Evolutionary conservation across 1,140 invertebrate genomes (phyloP).

Genomic region (Venustaconcha ellipsiformis): DNA sequence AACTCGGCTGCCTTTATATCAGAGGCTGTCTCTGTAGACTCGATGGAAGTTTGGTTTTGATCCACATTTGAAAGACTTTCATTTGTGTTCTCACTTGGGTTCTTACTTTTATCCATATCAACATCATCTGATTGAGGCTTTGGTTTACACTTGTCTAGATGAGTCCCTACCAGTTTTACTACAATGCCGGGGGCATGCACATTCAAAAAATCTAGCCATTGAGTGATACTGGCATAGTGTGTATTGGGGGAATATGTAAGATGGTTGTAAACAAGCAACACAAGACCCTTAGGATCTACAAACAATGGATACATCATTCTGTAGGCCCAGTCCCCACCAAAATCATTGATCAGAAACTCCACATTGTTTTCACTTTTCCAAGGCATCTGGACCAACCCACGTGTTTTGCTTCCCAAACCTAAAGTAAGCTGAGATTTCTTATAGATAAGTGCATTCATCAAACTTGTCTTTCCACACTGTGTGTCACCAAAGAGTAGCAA

Average conservation of each 20-base stretch:
- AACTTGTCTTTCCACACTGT: slow-evolving; percentile 63
- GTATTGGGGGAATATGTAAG: slow-evolving; percentile 47
- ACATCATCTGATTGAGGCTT: slow-evolving; percentile 10
- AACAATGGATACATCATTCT: slow-evolving; percentile 57
- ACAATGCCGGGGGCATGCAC: slow-evolving; percentile 55
- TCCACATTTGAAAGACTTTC: slow-evolving; percentile 8
- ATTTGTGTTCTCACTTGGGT: background rate
- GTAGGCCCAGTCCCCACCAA: slow-evolving; percentile 62
- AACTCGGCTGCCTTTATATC: background rate
- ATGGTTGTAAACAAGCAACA: slow-evolving; percentile 63
- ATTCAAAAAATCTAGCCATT: slow-evolving; percentile 63
- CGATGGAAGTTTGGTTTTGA: background rate
- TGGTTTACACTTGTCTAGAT: slow-evolving; percentile 43
- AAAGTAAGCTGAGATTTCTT: slow-evolving; percentile 47
- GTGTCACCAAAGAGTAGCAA: slow-evolving; percentile 61
- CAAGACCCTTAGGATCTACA: slow-evolving; percentile 60
- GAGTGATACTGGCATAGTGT: slow-evolving; percentile 55
- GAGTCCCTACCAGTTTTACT: slow-evolving; percentile 64
- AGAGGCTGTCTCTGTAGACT: background rate
- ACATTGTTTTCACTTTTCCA: slow-evolving; percentile 66
- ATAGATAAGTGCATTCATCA: slow-evolving; percentile 48
- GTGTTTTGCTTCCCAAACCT: slow-evolving; percentile 43
- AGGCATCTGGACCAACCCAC: slow-evolving; percentile 46
- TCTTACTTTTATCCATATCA: slow-evolving; percentile 25
- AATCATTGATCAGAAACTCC: slow-evolving; percentile 61